Evolutionary conservation across 2,797 vertebrate genomes (phyloP).

Genomic region (Takifugu rubripes): DNA sequence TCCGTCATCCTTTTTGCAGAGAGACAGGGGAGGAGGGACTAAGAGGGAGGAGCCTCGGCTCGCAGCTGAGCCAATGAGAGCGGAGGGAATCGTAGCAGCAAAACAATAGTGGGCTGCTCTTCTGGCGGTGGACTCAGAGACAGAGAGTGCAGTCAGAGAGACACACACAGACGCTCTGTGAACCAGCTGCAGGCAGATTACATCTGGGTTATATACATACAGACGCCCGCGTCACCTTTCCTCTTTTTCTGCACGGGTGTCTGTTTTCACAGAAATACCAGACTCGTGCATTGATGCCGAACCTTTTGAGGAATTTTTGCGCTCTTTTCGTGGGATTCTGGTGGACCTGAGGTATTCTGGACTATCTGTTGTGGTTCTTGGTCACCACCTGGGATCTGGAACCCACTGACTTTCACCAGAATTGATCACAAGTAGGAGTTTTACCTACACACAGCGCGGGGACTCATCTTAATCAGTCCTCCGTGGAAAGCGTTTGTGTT

Average conservation of each 20-base stretch:
- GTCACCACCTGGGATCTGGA: constrained; percentile 26
- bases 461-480: constrained; percentile 14
- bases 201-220: constrained; percentile 42
- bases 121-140: constrained; percentile 70
- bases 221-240: constrained; percentile 25
- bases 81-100: constrained; percentile 58
- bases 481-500: constrained; percentile 42
- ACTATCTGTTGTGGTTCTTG: constrained; percentile 36
- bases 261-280: constrained; percentile 31
- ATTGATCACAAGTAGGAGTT: constrained; percentile 30
- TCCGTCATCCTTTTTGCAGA: constrained; percentile 57
- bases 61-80: constrained; percentile 59
- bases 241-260: constrained; percentile 15
- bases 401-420: constrained; percentile 22
- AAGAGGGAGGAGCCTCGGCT: constrained; percentile 60
- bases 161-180: constrained; percentile 49
- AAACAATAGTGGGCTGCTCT: constrained; percentile 81
- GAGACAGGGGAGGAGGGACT: constrained; percentile 37
- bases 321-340: constrained; percentile 40
- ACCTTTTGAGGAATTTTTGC: constrained; percentile 55
- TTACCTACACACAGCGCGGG: constrained; percentile 18
- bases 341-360: constrained; percentile 46
- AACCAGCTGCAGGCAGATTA: constrained; percentile 60
- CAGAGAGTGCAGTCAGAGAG: constrained; percentile 62
- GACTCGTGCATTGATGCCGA: constrained; percentile 32